phyloP scores from a whole-genome alignment of 2,113 vertebrate genomes.

The Notechis scutatus region DNA sequence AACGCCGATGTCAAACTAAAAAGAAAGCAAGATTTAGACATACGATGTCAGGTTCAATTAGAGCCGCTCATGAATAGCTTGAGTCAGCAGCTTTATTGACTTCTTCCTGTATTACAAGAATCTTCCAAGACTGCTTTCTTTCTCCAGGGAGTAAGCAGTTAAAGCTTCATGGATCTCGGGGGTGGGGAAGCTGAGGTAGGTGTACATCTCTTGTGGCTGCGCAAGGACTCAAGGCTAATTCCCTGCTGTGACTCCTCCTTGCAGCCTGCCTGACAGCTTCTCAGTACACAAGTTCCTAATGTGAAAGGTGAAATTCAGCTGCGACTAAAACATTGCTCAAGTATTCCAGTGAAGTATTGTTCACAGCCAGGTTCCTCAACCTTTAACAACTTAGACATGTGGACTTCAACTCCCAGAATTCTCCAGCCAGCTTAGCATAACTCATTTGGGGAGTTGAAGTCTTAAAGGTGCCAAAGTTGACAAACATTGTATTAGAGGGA shows the following conservation, averaged over 20 bases:
- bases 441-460: background rate
- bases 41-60: background rate
- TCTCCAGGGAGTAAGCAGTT: background rate
- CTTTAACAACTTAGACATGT: background rate
- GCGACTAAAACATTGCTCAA: background rate
- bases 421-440: background rate
- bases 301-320: background rate
- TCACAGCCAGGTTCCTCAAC: background rate
- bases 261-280: no score
- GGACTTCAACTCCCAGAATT: background rate
- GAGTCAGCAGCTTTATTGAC: background rate
- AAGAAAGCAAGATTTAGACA: slow-evolving; percentile 25
- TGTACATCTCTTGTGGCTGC: no score
- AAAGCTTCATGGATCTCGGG: background rate
- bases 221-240: no score
- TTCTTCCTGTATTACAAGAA: background rate
- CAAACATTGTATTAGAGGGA: background rate
- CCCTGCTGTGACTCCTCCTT: no score
- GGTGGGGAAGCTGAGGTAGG: no score
- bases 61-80: background rate
- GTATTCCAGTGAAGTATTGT: background rate
- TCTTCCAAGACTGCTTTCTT: background rate
- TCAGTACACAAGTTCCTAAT: no score
- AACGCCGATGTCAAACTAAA: slow-evolving; percentile 51
- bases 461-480: background rate